Percentiles rank a stretch among this genome's conserved stretches.
phyloP scores from a whole-genome alignment of 1,140 invertebrate genomes.

The Listronotus oregonensis region DNA sequence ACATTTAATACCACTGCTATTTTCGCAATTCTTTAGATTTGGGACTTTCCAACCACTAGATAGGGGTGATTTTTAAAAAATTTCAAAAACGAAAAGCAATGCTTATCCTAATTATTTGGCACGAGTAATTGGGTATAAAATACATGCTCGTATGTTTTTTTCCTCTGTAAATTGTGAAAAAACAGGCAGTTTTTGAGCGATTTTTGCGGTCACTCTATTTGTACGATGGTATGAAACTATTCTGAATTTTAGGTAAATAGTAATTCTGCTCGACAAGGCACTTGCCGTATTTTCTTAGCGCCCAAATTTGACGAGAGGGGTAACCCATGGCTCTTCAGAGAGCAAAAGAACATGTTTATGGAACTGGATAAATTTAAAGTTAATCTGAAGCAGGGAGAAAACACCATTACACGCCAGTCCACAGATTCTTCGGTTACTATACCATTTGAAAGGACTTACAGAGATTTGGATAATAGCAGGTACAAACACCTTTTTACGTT shows the following conservation, averaged over 20 bases:
- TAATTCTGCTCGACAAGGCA: conserved; percentile 63
- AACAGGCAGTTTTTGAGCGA: too few species aligned
- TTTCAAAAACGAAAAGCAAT: too few species aligned
- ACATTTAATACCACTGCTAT: too few species aligned
- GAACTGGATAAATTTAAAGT: conserved; percentile 78
- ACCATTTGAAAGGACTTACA: conserved; percentile 73
- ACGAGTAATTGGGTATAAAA: too few species aligned
- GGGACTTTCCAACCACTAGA: too few species aligned
- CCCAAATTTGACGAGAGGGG: conserved; percentile 73
- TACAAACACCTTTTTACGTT: background rate
- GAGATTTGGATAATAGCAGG: conserved; percentile 61
- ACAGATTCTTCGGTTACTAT: conserved; percentile 73
- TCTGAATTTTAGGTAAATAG: conserved; percentile 4
- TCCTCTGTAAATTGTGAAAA: too few species aligned
- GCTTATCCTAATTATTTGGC: too few species aligned
- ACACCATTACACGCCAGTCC: conserved; percentile 65
- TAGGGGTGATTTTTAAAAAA: too few species aligned
- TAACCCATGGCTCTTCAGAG: conserved; percentile 63
- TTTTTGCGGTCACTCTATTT: too few species aligned
- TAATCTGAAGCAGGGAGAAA: conserved; percentile 65
- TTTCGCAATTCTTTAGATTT: too few species aligned
- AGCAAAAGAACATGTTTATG: conserved; percentile 73
- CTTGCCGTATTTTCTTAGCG: conserved; percentile 75
- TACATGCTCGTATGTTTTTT: too few species aligned
- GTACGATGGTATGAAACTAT: too few species aligned